These are phyloP conservation scores for Lutraria rhynchaena DNA, from an alignment of 1,140 invertebrate genomes.

Conservation along the genomic window DNA sequence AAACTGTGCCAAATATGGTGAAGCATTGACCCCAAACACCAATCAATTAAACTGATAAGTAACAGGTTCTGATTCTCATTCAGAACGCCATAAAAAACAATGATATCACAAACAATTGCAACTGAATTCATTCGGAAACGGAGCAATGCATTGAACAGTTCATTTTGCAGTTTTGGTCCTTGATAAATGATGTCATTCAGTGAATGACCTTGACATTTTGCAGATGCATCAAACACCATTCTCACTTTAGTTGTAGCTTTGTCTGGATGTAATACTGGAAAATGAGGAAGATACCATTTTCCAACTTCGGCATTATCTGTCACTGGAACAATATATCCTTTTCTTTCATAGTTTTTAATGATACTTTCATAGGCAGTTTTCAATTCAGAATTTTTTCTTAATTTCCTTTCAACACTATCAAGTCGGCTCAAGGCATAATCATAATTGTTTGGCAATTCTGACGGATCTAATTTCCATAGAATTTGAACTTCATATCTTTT, in stretches of 20 bases:
- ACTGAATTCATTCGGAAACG: conserved; percentile 63
- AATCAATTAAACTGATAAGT: conserved; percentile 47
- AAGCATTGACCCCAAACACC: conserved; percentile 54
- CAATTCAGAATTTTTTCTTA: conserved; percentile 39
- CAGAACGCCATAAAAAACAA: too few relatives aligned
- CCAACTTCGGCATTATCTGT: neutral
- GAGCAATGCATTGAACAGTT: conserved; percentile 64
- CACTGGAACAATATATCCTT: conserved; percentile 61
- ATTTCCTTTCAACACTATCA: conserved; percentile 43
- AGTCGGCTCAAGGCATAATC: conserved; percentile 45
- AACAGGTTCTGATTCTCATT: neutral
- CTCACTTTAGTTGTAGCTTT: conserved; percentile 57
- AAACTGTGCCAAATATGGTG: conserved; percentile 52
- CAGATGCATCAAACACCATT: conserved; percentile 63
- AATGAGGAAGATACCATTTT: conserved; percentile 62
- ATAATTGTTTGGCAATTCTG: conserved; percentile 54
- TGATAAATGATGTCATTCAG: too few relatives aligned
- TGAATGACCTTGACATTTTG: too few relatives aligned
- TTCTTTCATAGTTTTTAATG: conserved; percentile 54
- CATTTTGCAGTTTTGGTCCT: conserved; percentile 79
- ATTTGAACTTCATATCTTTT: conserved; percentile 51
- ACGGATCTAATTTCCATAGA: conserved; percentile 56
- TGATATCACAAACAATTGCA: conserved; percentile 60
- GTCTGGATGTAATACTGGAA: conserved; percentile 49
- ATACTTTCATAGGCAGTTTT: conserved; percentile 25